phyloP scores from a whole-genome alignment of 2,113 vertebrate genomes.

The Tonatia bakeri region DNA sequence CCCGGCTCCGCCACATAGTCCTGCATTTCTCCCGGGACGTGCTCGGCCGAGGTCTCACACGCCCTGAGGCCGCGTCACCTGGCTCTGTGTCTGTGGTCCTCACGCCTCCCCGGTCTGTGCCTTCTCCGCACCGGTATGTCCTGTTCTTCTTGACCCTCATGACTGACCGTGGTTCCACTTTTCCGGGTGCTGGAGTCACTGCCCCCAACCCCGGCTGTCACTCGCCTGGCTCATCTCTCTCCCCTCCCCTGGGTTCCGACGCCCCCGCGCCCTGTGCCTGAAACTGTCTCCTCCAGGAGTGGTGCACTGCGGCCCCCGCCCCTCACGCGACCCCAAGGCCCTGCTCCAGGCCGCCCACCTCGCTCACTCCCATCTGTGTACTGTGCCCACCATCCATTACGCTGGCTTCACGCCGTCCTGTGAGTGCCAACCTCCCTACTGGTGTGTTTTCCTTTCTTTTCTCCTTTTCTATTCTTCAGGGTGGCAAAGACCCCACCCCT shows the following conservation, averaged over 20 bases:
- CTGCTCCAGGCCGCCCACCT: fast-evolving
- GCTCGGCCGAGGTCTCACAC: background rate
- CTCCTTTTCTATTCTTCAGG: background rate
- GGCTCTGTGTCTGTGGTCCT: fast-evolving
- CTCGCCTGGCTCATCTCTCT: background rate
- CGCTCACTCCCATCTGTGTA: fast-evolving
- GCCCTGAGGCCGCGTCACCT: background rate
- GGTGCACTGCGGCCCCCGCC: fast-evolving
- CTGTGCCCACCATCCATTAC: fast-evolving
- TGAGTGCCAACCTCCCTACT: background rate
- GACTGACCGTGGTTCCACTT: background rate
- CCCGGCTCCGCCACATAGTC: background rate
- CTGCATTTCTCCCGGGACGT: background rate
- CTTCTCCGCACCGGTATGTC: background rate
- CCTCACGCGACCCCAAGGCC: fast-evolving
- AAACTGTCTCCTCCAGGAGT: fast-evolving
- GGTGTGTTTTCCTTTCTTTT: too few species aligned
- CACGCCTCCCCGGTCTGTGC: background rate
- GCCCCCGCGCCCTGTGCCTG: background rate
- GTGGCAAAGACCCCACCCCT: background rate
- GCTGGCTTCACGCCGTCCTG: too few species aligned
- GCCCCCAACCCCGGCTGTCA: background rate
- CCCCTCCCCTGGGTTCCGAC: background rate
- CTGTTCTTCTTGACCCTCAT: background rate
- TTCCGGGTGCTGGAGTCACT: background rate